phyloP scores from a whole-genome alignment of 1,140 invertebrate genomes.

The Galleria mellonella region DNA sequence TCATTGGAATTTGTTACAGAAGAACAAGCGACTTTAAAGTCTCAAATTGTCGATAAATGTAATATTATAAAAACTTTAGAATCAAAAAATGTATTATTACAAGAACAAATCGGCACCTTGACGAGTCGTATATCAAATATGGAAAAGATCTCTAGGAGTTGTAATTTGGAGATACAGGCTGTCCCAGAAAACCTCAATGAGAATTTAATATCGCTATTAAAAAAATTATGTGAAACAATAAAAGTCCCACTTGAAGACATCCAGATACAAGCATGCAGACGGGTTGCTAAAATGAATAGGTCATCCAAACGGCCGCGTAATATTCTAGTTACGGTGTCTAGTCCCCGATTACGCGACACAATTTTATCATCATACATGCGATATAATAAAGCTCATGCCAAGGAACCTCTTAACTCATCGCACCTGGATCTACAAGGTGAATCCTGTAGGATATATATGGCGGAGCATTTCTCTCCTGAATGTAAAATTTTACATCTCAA shows the following conservation, averaged over 20 bases:
- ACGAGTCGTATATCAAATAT: not conserved
- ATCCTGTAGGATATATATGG: not conserved
- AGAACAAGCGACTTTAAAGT: not conserved
- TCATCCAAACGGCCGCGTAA: not conserved
- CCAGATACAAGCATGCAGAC: not conserved
- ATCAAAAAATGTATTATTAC: not conserved
- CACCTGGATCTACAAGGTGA: not conserved
- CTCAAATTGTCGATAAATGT: not conserved
- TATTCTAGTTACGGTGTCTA: constrained; percentile 1
- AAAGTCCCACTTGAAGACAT: not conserved
- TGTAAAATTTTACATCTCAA: not conserved
- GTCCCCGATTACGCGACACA: not conserved
- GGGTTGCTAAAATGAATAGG: constrained; percentile 5
- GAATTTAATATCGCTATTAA: not conserved
- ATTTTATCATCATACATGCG: not conserved
- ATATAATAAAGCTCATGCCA: not conserved
- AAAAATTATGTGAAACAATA: not conserved
- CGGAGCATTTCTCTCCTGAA: constrained; percentile 2
- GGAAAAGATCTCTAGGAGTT: not conserved
- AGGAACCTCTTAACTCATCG: not conserved
- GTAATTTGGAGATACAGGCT: constrained; percentile 1
- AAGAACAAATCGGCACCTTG: not conserved
- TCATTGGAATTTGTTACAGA: not conserved
- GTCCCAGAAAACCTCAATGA: not conserved
- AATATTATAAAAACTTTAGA: not conserved